A percentile compares a stretch with the other conserved stretches of the same genome.
Evolutionary conservation across 2,113 vertebrate species (phyloP).

Genomic region (Mesocricetus auratus): DNA sequence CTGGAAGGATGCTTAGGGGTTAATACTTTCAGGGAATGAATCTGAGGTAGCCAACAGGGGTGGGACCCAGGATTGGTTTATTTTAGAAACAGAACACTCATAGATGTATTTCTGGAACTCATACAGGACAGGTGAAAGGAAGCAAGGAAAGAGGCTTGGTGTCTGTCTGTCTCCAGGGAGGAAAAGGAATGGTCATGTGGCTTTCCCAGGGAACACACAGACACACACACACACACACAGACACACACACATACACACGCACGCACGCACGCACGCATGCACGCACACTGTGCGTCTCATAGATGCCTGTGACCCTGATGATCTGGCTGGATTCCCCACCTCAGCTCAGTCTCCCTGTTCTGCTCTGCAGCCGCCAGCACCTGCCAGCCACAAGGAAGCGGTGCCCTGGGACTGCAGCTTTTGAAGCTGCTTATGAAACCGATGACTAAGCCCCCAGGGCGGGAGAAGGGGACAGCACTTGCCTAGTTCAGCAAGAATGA

Average conservation of each 20-base stretch:
- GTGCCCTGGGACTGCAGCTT: slow-evolving; percentile 77
- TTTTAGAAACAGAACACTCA: slow-evolving; percentile 76
- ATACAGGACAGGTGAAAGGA: slow-evolving; percentile 86
- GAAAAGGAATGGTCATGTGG: slow-evolving; percentile 65
- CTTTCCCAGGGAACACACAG: slow-evolving; percentile 76
- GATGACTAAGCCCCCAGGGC: slow-evolving; percentile 64
- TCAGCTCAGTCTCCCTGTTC: slow-evolving; percentile 72
- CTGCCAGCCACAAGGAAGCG: slow-evolving; percentile 84
- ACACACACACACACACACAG: slow-evolving; percentile 54
- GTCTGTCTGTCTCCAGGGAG: slow-evolving; percentile 84
- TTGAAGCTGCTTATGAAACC: slow-evolving; percentile 72
- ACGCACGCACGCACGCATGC: neutral
- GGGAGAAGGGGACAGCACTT: neutral
- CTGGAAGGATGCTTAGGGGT: slow-evolving; percentile 39
- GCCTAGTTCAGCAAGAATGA: slow-evolving; percentile 55
- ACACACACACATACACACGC: neutral
- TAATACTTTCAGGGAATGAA: slow-evolving; percentile 73
- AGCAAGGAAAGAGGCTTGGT: slow-evolving; percentile 80
- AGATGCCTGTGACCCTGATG: neutral
- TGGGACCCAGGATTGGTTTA: slow-evolving; percentile 73
- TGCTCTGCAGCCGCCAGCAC: slow-evolving; percentile 77
- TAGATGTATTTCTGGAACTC: slow-evolving; percentile 79
- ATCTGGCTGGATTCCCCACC: slow-evolving; percentile 70
- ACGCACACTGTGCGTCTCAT: slow-evolving; percentile 25
- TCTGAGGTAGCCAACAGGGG: slow-evolving; percentile 72